A percentile compares a stretch with the other conserved stretches of the same genome.
phyloP scores from a whole-genome alignment of 2,888 invertebrate genomes.

The Dynastes hyllus region DNA sequence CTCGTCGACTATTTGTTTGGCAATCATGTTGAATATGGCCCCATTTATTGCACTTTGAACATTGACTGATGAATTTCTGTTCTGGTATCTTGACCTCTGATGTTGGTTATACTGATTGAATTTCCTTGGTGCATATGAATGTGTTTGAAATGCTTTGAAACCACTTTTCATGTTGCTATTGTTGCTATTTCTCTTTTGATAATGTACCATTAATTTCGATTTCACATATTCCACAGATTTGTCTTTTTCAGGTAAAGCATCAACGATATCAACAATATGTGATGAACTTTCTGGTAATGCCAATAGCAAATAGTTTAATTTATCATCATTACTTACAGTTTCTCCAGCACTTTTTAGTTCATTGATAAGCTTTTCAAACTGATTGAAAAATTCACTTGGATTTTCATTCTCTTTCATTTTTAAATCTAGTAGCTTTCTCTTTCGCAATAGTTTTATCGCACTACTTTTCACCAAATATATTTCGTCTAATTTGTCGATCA shows the following conservation, averaged over 20 bases:
- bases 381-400: constrained; percentile 41
- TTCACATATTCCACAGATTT: constrained; percentile 54
- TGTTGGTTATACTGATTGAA: too few species aligned
- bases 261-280: constrained; percentile 49
- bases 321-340: constrained; percentile 50
- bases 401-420: constrained; percentile 50
- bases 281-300: constrained; percentile 50
- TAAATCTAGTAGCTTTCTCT: constrained; percentile 53
- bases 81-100: too few species aligned
- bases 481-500: constrained; percentile 53
- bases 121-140: background rate
- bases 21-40: background rate
- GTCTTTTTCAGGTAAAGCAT: constrained; percentile 52
- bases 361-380: constrained; percentile 51
- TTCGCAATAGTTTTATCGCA: constrained; percentile 46
- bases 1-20: background rate
- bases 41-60: too few species aligned
- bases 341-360: background rate
- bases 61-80: too few species aligned
- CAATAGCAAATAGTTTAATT: constrained; percentile 54
- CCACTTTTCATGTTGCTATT: background rate
- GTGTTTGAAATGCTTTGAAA: background rate
- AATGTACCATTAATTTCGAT: constrained; percentile 54
- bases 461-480: constrained; percentile 51
- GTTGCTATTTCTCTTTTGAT: constrained; percentile 48